A percentile compares a stretch with the other conserved stretches of the same genome.
phyloP scores from a whole-genome alignment of 2,888 invertebrate genomes.

The Pyrocoelia pectoralis region DNA sequence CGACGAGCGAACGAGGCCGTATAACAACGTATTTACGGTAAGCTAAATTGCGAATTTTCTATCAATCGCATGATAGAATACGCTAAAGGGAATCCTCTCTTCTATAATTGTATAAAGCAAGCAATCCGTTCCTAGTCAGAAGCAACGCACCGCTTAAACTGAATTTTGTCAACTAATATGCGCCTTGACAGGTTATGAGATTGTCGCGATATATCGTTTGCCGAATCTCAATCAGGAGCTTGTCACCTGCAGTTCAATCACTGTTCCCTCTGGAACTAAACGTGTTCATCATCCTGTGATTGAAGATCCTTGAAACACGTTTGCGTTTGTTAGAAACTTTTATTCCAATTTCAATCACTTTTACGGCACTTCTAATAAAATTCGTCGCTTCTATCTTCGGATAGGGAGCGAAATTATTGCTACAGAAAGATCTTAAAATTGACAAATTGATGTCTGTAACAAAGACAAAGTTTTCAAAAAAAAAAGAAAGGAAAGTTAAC shows the following conservation, averaged over 20 bases:
- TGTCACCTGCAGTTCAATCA: slow-evolving; percentile 49
- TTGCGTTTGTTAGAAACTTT: slow-evolving; percentile 32
- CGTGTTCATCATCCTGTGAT: slow-evolving; percentile 35
- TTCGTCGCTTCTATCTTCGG: slow-evolving; percentile 13
- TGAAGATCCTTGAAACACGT: slow-evolving; percentile 33
- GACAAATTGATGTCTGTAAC: slow-evolving; percentile 14
- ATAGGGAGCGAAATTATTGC: slow-evolving; percentile 5
- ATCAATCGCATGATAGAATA: slow-evolving; percentile 27
- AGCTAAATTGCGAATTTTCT: slow-evolving; percentile 31
- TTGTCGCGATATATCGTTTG: slow-evolving; percentile 52
- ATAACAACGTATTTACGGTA: slow-evolving; percentile 20
- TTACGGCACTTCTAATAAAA: slow-evolving; percentile 28
- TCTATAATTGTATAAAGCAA: slow-evolving; percentile 33
- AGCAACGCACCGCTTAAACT: slow-evolving; percentile 31
- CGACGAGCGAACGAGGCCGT: slow-evolving; percentile 14
- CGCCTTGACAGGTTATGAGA: slow-evolving; percentile 51
- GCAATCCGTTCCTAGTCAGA: slow-evolving; percentile 33
- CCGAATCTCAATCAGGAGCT: slow-evolving; percentile 51
- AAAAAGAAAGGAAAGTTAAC: slow-evolving; percentile 8
- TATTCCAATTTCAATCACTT: slow-evolving; percentile 32
- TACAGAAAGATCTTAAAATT: slow-evolving; percentile 9
- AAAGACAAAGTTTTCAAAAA: slow-evolving; percentile 5
- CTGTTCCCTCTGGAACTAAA: slow-evolving; percentile 34
- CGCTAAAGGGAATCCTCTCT: slow-evolving; percentile 28
- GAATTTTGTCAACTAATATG: slow-evolving; percentile 50